Evolutionary conservation across 2,888 invertebrate genomes (phyloP), one percentile per base, ranked within the genome.

Genomic region (Mythimna loreyi): DNA sequence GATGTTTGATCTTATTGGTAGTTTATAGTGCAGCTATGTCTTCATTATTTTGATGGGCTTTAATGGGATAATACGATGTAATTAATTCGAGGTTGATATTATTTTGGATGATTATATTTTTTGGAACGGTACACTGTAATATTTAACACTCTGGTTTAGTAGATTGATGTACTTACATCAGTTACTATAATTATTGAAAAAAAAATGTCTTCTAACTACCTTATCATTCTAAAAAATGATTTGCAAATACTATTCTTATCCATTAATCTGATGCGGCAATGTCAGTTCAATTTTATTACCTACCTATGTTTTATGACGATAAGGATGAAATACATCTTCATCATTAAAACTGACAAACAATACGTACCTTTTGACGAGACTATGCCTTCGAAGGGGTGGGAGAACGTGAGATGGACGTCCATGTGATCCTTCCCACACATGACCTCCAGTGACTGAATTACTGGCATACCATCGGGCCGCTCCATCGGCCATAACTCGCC

Each of bases 361-460:
- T 58, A 81, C 73, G 84, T 90, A 97, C 97, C 98, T 96, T 99
- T 98, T 68, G 98, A 98, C 82, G 98, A 98, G 33, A 98, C 98
- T 90, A 99, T 98, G 72, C 98, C 99, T 90, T 99, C 98, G 94
- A 99, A 99, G 45, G 99, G 98, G 89, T 98, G 98, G 78, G 98
- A 98, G 93, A 99, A 99, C 62, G 98, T 98, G 80, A 99, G 96
- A 87, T 99, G 98, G 3, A 99, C 99, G 90, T 98, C 98, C 98
- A 99, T 99, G 93, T 99, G 98, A 90, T 98, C 98, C 94, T 98
- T 98, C 85, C 99, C 99, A 94, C 99, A 99, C 98, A 99, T 99
- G 79, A 99, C 99, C 94, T 99, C 99, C 90, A 99, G 95, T 68
- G 98, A 94, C 89, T 98, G 98, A 92, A 99, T 98, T 89, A 98